Evolutionary conservation across 2,797 vertebrate species (phyloP), one percentile per base, ranked within the genome.

Genomic region (Peromyscus nudipes): DNA sequence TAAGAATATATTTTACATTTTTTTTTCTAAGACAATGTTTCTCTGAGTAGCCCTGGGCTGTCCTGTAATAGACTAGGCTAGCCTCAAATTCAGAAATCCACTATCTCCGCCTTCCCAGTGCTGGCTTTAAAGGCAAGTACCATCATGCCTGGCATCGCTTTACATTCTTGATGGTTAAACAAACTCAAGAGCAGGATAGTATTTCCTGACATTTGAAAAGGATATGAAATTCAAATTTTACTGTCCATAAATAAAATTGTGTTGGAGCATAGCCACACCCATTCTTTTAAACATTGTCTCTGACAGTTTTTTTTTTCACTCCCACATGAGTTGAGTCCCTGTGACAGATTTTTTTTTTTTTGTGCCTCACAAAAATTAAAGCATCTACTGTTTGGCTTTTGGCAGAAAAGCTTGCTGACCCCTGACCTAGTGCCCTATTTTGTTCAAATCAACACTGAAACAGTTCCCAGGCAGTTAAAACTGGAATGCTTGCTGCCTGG

Each of bases 191-290:
- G 69, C 69, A 64, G 25, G 46, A 14, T 77, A 62, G 0, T 81
- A 88, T 88, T 95, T 95, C 31, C 46, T 31, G 64, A 67, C 25
- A 46, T 67, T 43, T 79, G 52, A 92, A 92, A 90, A 69, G 95
- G 14, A 46, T 64, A n/a, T n/a, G 73, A 91, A 77, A 84, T 92
- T 76, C 76, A 88, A 37, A 80, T 96, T 81, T 95, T 87, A 34
- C 46, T 92, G 46, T 55, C 69, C 52, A 29, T 80, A 80, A 90
- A 57, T 82, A 60, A 31, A 80, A 75, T 75, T 31, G 73, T 90
- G 25, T n/a, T 67, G 55, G 83, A 84, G 52, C 27, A 52, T 23
- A 77, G 65, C 52, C n/a, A 40, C 10, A 2, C 13, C 23, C n/a
- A 19, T 49, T 92, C 6, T 21, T 31, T 76, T 79, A 43, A 73